Base-by-base conservation (phyloP, 2,113 vertebrate genomes). In the Origma solitaria region DNA sequence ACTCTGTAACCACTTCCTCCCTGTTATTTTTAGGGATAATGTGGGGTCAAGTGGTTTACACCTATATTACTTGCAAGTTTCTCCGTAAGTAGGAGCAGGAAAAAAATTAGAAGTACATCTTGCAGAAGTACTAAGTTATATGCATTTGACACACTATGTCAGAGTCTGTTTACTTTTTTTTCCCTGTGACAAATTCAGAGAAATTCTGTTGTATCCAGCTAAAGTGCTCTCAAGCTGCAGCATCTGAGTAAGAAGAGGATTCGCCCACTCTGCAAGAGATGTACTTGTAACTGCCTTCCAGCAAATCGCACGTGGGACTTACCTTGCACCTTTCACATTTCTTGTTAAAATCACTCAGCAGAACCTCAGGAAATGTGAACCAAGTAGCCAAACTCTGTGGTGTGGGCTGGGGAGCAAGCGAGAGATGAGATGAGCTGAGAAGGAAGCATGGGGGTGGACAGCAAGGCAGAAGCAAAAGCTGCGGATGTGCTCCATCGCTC, bases 401-500 rank as follows among this genome's bases (percentile, higher is more conserved):
- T 82, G 31, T 82, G 40, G 62, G 83, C 38, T 47, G 65, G 13
- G 49, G n/a, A 62, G 28, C 5, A 30, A 57, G 54, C 6, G 35
- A 72, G 80, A 75, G 19, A 64, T 37, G 80, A 75, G 19, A 64
- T 37, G 44, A 83, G 79, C 62, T 54, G 54, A 65, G 28, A 47
- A 70, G 58, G 68, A 81, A 92, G 54, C 28, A 15, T 11, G 81
- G 57, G 47, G 77, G 73, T 75, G 66, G 85, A 61, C n/a, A 90
- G 53, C 40, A 50, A 78, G 78, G 37, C 66, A 50, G 77, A 89
- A 58, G 58, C 38, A 38, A 64, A 45, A 0, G 21, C 78, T 31
- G 42, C 0, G 0, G 62, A 20, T 2, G 0, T 5, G 7, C 16
- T 54, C 14, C 14, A 2, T 50, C 2, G 0, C 33, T 72, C 23